Percentiles rank a stretch among this genome's conserved stretches.
Evolutionary conservation across 2,113 vertebrate genomes (phyloP).

Genomic region (Beaufortia kweichowensis): DNA sequence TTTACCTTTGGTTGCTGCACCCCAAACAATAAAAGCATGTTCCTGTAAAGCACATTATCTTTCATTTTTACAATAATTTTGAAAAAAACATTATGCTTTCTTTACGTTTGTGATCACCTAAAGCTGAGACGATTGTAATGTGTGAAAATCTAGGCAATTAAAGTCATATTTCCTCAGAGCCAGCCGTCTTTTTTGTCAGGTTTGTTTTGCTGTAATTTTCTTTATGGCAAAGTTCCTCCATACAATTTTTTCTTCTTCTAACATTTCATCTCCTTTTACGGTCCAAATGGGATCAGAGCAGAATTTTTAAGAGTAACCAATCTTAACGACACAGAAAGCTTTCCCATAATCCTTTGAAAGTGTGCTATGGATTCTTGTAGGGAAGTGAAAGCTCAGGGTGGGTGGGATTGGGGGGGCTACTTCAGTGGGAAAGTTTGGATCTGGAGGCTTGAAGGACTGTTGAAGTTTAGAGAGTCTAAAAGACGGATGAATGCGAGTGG

Average conservation of each 20-base stretch:
- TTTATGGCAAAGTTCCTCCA: background rate
- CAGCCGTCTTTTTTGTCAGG: background rate
- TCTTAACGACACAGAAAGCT: conserved; percentile 36
- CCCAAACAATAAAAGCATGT: background rate
- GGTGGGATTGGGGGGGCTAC: conserved; percentile 50
- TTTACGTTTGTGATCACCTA: background rate
- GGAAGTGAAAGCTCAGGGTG: conserved; percentile 48
- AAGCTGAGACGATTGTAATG: background rate
- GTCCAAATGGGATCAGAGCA: conserved; percentile 47
- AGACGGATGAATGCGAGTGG: background rate
- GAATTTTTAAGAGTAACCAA: conserved; percentile 37
- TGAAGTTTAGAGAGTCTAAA: background rate
- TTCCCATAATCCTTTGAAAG: conserved; percentile 42
- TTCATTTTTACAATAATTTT: background rate
- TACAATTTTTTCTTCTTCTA: conserved; percentile 26
- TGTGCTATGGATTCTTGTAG: conserved; percentile 45
- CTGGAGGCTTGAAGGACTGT: conserved; percentile 24
- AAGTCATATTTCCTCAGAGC: background rate
- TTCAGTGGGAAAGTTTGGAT: conserved; percentile 36
- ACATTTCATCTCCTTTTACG: conserved; percentile 43
- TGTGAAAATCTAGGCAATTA: background rate
- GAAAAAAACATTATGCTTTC: background rate
- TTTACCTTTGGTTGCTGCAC: background rate
- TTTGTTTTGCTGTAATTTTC: conserved; percentile 3
- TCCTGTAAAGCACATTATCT: background rate